These are phyloP conservation scores for Tinamus guttatus DNA, from an alignment of 2,113 vertebrate species.

Conservation along the genomic window DNA sequence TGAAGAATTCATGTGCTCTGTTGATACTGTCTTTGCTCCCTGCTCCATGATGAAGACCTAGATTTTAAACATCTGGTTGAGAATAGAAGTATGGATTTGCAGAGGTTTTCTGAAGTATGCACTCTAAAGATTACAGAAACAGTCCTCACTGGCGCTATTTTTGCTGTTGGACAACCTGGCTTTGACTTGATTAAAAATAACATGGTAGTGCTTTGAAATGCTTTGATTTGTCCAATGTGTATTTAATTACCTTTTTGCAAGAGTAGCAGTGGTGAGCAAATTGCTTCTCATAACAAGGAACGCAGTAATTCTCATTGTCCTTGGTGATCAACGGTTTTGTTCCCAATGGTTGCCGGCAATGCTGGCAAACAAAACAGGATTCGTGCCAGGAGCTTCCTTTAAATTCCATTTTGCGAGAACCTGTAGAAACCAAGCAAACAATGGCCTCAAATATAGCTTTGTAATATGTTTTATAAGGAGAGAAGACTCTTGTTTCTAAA, in stretches of 20 bases:
- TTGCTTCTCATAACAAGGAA: conserved; percentile 82
- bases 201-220: background rate
- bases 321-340: conserved; percentile 81
- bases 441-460: background rate
- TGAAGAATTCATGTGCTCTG: background rate
- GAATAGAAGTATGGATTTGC: background rate
- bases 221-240: background rate
- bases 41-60: background rate
- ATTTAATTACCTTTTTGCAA: conserved; percentile 91
- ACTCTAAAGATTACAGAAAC: background rate
- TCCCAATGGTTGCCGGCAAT: conserved; percentile 80
- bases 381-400: conserved; percentile 85
- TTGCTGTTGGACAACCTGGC: background rate
- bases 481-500: background rate
- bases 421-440: conserved; percentile 45
- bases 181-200: background rate
- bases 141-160: no score
- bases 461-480: background rate
- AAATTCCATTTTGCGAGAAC: conserved; percentile 86
- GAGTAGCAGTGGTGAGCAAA: conserved; percentile 90
- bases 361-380: conserved; percentile 82
- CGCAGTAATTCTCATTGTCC: conserved; percentile 80
- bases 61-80: background rate
- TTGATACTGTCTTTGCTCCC: background rate
- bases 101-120: background rate